Evolutionary conservation across 2,797 vertebrate species (phyloP).

Genomic region (Poeciliopsis presidionis): DNA sequence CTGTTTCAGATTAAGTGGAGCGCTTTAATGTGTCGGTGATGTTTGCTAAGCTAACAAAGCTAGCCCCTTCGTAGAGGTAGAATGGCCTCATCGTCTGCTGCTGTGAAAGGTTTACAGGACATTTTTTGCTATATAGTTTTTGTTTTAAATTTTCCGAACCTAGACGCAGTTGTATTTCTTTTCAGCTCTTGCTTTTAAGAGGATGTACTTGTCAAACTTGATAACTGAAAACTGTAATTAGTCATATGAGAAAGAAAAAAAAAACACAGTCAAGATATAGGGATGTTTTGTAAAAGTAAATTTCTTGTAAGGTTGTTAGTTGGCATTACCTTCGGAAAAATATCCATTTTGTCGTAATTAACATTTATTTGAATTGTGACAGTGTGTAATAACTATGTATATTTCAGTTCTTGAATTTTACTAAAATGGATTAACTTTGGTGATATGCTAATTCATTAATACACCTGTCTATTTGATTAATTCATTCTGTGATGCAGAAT

Average conservation of each 20-base stretch:
- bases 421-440: background rate
- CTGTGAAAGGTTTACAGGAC: constrained; percentile 41
- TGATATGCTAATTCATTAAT: background rate
- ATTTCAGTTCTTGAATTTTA: background rate
- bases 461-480: background rate
- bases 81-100: constrained; percentile 63
- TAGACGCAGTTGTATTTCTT: background rate
- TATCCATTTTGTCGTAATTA: background rate
- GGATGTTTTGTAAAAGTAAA: background rate
- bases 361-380: background rate
- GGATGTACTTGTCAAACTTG: background rate
- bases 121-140: background rate
- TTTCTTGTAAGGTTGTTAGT: background rate
- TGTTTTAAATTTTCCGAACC: background rate
- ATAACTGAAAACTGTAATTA: background rate
- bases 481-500: constrained; percentile 55
- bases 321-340: background rate
- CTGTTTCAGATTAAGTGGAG: background rate
- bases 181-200: background rate
- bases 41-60: constrained; percentile 21
- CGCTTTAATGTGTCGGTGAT: background rate
- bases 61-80: constrained; percentile 8
- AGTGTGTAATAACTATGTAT: background rate
- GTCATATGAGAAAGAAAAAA: background rate
- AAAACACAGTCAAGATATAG: background rate